Base-by-base conservation (phyloP, 2,797 vertebrate species). In the Parambassis ranga region DNA sequence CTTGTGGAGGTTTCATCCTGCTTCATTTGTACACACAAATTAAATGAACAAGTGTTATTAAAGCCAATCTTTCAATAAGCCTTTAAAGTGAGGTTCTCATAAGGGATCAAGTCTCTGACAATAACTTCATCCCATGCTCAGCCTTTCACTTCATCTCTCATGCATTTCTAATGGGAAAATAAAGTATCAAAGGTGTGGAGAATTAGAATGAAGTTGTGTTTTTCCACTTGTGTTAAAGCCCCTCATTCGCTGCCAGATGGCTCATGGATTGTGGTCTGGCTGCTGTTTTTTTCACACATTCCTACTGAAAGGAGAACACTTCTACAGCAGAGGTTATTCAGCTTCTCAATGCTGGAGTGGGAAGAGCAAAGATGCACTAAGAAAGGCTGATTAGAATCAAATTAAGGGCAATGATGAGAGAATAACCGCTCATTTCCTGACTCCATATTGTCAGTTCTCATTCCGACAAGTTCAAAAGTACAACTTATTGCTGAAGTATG, bases 211-310 rank as follows among this genome's bases (percentile, higher is more conserved):
- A 44, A 27, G 30, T 22, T 16, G 11, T 36, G 13, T 50, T 69
- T 77, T 68, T 61, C 59, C 65, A 47, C 9, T 44, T 43, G 43
- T 20, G 38, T 18, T 44, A 0, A 39, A 22, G 20, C 24, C n/a
- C 4, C 15, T 10, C 2, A 3, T 48, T 57, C 56, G 43, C 6
- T 42, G 35, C 47, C 60, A 56, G 73, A 52, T 48, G 50, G 31
- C 15, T 14, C 13, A 6, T 35, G 30, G 55, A 56, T 58, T 55
- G 51, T 28, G 56, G 56, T 16, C 65, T 61, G 48, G 50, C 57
- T 50, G 27, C 15, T 15, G 35, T 6, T 10, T 47, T 71, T 65
- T 59, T 62, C 55, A 44, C 57, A 24, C 65, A 58, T 57, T 72
- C 28, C 33, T 24, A 24, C 32, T 18, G 7, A 33, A 30, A 52